Base-by-base conservation (phyloP, 2,888 invertebrate species). In the Strigamia transsilvanica region DNA sequence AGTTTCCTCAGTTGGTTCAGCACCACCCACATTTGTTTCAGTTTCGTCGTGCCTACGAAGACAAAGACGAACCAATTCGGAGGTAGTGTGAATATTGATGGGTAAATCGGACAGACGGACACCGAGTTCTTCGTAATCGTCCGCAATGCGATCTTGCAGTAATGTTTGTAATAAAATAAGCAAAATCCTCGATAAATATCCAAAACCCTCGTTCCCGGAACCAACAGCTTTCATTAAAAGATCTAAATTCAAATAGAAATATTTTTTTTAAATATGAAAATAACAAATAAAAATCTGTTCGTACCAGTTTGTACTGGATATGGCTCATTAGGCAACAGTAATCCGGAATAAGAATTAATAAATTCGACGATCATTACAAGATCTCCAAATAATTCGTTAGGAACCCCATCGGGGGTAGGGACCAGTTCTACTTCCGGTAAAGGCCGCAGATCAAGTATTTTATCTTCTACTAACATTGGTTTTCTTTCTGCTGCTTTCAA, bases 321-420 rank as follows among this genome's bases (percentile, higher is more conserved):
- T 12, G 56, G 85, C 66, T 87, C 86, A 27, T 87, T 86, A 6
- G 88, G 87, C 87, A 87, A 86, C 13, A 88, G 84, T 23, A 88
- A 84, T 0, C 86, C 87, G 56, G 85, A 84, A 84, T 87, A 89
- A 83, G 87, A 87, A 81, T 85, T 86, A 79, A 89, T 86, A 83
- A 88, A 88, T 83, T 88, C 88, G 23, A 88, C 87, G 6, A 88
- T 85, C 88, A 89, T 88, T 82, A 87, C 86, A 83, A 88, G 86
- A 83, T 88, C 88, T 46, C 89, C 88, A 85, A 88, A 88, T 81
- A 86, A 82, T 73, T 87, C 87, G 84, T 88, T 87, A 2, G 88
- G 87, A 41, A 89, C 80, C 15, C 87, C 86, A 42, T 87, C 87
- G 10, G 88, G 88, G 6, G 87, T 87, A 23, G 85, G 82, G 4